Base-by-base conservation (phyloP, 2,113 vertebrate genomes). In the Opisthocomus hoazin region DNA sequence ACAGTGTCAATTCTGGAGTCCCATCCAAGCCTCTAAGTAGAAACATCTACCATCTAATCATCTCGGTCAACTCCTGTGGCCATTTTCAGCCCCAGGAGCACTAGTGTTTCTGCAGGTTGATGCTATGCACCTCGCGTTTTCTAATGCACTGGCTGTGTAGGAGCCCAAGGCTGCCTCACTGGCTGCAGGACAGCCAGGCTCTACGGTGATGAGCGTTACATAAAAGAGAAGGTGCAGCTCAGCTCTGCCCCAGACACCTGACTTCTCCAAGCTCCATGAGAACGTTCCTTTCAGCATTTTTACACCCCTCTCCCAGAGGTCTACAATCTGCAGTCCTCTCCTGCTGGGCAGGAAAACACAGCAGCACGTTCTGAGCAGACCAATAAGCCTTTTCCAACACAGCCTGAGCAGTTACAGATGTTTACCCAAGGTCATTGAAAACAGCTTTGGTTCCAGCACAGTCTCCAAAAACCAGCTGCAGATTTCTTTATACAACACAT, bases 331-430 rank as follows among this genome's bases (percentile, higher is more conserved):
- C 34, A 39, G 48, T 15, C 19, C 24, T 30, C 82, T 90, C 22
- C 79, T 69, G 39, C 69, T 32, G 37, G 46, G 64, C 86, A 91
- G 64, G n/a, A 70, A 92, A 89, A 77, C 3, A 13, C 51, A 92
- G 84, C 46, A 10, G 27, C 4, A 0, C n/a, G 51, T 78, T 89
- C 79, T 76, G 63, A 77, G 58, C 63, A 90, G 58, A 56, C 23
- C 60, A 78, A 18, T 27, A 46, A 78, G 60, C 56, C 36, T 46
- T 51, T 87, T 68, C 60, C 84, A 94, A 5, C 22, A 30, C 43
- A 93, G 74, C 74, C 65, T 71, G 61, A 79, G 83, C 48, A 89
- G 39, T 79, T 90, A 84, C 26, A 93, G 80, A 87, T 84, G 73
- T 92, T 92, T 86, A 74, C 37, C 18, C 50, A 61, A 53, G 9